Percentiles rank a stretch among this genome's conserved stretches.
Conservation (phyloP, 2,888 invertebrate genomes). For the Phortica okadai region DNA sequence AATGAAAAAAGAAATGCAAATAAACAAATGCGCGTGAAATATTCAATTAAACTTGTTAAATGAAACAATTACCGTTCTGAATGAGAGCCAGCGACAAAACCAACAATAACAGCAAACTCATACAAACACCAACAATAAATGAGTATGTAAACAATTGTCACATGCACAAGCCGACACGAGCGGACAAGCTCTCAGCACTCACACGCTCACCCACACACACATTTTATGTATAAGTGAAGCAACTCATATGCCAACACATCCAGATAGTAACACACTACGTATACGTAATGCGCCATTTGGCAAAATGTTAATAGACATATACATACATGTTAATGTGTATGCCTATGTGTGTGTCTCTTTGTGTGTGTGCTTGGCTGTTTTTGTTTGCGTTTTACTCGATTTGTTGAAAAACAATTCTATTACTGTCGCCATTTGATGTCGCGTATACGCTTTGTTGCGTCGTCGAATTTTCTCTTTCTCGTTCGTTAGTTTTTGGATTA, state of each 20-base stretch:
- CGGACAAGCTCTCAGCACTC: slow-evolving; percentile 17
- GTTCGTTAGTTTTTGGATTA: not conserved
- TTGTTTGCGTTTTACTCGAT: slow-evolving; percentile 36
- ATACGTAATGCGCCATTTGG: slow-evolving; percentile 11
- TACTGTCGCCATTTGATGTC: slow-evolving; percentile 13
- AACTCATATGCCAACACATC: slow-evolving; percentile 30
- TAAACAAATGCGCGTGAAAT: slow-evolving; percentile 13
- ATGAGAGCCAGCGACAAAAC: slow-evolving; percentile 46
- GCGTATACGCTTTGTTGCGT: not conserved
- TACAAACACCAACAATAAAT: slow-evolving; percentile 48
- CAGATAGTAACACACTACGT: slow-evolving; percentile 9
- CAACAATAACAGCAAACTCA: slow-evolving; percentile 42
- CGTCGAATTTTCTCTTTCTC: not conserved
- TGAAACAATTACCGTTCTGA: slow-evolving; percentile 59
- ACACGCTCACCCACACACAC: slow-evolving; percentile 25
- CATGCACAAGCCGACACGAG: not conserved
- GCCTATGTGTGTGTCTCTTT: slow-evolving; percentile 38
- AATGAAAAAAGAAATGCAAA: not conserved
- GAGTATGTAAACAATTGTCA: slow-evolving; percentile 48
- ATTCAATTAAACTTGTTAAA: slow-evolving; percentile 58
- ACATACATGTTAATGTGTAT: not conserved
- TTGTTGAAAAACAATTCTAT: slow-evolving; percentile 1
- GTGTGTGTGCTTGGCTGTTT: slow-evolving; percentile 37
- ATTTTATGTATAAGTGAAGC: slow-evolving; percentile 7
- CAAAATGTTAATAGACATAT: not conserved